Evolutionary conservation across 2,888 invertebrate species (phyloP), one percentile per base, ranked within the genome.

Genomic region (Andrena haemorrhoa): DNA sequence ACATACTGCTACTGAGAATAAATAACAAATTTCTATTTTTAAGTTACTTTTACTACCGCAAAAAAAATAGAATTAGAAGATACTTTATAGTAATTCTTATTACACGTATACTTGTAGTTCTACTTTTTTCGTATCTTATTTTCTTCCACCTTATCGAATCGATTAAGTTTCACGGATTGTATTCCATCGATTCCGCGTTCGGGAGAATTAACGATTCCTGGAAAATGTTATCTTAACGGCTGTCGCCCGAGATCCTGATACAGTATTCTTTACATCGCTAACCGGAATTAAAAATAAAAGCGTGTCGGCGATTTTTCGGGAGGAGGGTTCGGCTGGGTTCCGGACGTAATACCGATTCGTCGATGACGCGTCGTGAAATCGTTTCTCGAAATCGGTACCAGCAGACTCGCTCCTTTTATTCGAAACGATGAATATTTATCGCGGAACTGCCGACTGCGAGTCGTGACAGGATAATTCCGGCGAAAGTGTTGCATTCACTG

Each of bases 311-410:
- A 20, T 33, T 6, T 70, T 82, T 82, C 66, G 71, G 58, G 61
- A 33, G 82, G 68, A 76, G 41, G 71, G 68, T 68, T 82, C 75
- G 75, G 53, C 31, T 2, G 61, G 53, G 75, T 68, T 82, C 72
- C 82, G 64, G 56, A 69, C 26, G 23, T 77, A 82, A 82, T 77
- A 63, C 51, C 41, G 20, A 68, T 82, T 82, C 51, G 66, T 73
- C 60, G 71, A 76, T 82, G 82, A 82, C 82, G 82, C 20, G 56
- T 72, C 35, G 65, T 47, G 71, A 76, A 82, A 82, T 82, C 72
- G 76, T 73, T 82, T 82, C 82, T 76, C 64, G 82, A 82, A 82
- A 82, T 82, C 68, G 69, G 31, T 63, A 61, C 26, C 10, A 41
- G 10, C 49, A 26, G 56, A 26, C 29, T 56, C 49, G 47, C 65